A percentile compares a stretch with the other conserved stretches of the same genome.
These are phyloP conservation scores for Danio albolineatus DNA, from an alignment of 2,797 vertebrate genomes.

Conservation along the genomic window DNA sequence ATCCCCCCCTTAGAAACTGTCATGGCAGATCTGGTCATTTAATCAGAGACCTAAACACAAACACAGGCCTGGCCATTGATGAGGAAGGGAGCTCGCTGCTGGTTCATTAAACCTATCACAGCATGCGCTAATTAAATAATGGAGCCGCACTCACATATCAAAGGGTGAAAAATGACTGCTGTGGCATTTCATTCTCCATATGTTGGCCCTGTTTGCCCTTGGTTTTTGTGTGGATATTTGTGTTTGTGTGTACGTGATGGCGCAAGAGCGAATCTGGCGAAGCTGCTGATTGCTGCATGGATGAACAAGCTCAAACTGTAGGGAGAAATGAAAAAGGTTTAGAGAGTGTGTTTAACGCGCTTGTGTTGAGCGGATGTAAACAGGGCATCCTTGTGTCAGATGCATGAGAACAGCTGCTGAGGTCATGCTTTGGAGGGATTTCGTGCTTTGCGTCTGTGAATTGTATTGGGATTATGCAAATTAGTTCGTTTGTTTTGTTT, in stretches of 20 bases:
- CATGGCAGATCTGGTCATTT: slow-evolving; percentile 57
- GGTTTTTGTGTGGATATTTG: slow-evolving; percentile 38
- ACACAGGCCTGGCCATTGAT: slow-evolving; percentile 29
- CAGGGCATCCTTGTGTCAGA: neutral
- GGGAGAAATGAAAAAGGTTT: neutral
- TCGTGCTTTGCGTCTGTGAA: neutral
- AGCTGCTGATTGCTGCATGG: neutral
- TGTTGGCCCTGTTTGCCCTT: slow-evolving; percentile 29
- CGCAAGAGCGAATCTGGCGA: neutral
- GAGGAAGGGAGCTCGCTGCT: slow-evolving; percentile 41
- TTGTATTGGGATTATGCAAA: neutral
- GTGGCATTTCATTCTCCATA: slow-evolving; percentile 63
- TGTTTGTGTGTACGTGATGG: neutral
- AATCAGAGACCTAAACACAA: slow-evolving; percentile 53
- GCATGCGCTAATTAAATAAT: slow-evolving; percentile 65
- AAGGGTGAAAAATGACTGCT: slow-evolving; percentile 66
- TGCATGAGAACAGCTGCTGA: neutral
- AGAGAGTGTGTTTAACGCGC: slow-evolving; percentile 11
- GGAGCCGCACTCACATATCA: slow-evolving; percentile 53
- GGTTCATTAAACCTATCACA: slow-evolving; percentile 64
- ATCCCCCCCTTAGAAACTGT: slow-evolving; percentile 38
- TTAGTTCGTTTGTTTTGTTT: neutral
- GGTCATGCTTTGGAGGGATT: neutral
- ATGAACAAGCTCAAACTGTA: neutral
- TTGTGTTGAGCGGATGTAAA: neutral